Percentiles rank a stretch among this genome's conserved stretches.
phyloP scores from a whole-genome alignment of 2,888 invertebrate genomes.

The Stenichneumon culpator region DNA sequence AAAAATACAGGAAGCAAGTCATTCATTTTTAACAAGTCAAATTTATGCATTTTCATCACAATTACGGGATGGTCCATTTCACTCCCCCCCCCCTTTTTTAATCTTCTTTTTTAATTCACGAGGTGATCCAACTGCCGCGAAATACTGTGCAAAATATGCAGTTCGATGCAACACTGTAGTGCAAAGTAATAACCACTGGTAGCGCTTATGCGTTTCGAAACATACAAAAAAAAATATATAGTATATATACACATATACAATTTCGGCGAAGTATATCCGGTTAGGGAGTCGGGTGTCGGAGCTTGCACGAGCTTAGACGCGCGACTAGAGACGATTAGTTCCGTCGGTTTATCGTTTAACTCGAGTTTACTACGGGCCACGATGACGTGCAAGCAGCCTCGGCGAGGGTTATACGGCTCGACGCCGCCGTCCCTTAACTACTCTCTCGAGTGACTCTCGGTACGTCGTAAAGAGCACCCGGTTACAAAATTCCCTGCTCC shows the following conservation, averaged over 20 bases:
- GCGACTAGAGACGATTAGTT: conserved; percentile 76
- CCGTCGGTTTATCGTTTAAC: conserved; percentile 78
- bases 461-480: conserved; percentile 62
- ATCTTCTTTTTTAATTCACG: no score
- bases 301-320: conserved; percentile 56
- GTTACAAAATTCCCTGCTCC: conserved; percentile 11
- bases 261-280: neutral
- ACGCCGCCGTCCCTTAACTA: conserved; percentile 54
- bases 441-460: conserved; percentile 55
- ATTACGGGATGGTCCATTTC: no score
- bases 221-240: neutral
- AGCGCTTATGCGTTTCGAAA: neutral
- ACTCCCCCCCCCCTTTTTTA: no score
- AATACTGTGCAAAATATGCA: neutral
- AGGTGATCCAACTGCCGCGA: neutral
- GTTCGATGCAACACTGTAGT: neutral
- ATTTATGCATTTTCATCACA: no score
- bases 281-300: conserved; percentile 23
- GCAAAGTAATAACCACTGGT: neutral
- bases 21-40: no score
- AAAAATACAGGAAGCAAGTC: no score
- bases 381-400: conserved; percentile 67
- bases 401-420: conserved; percentile 60
- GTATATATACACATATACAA: neutral
- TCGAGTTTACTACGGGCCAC: conserved; percentile 69